Base-by-base conservation (phyloP, 2,888 invertebrate genomes). In the Pollenia griseotomentosa region DNA sequence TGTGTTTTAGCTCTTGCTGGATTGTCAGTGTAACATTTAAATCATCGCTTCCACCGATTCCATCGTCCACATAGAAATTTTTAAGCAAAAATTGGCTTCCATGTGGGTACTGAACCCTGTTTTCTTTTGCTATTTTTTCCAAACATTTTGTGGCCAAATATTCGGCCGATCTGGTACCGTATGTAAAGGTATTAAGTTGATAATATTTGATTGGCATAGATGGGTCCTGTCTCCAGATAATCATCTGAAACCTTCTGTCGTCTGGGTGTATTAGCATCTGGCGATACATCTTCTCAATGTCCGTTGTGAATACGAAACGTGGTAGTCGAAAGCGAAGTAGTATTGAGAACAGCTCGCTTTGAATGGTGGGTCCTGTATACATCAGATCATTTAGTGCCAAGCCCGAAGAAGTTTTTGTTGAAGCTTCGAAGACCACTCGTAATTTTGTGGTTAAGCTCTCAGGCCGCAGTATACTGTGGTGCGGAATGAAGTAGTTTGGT, bases 381-480 rank as follows among this genome's bases (percentile, higher is more conserved):
- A 55, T 55, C 19, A 55, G 16, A 10, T 55, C 9, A 55, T 55
- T 55, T 9, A 19, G 55, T 14, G 55, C n/a, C 1, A 55, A n/a
- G 55, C 19, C 19, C n/a, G 55, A 1, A 23, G 1, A 4, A 55
- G 55, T 55, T 55, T 19, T 16, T n/a, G 55, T 55, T 16, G 55
- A 55, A 9, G 55, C 55, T 8, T 55, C 55, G 16, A 23, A 23
- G n/a, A 55, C 55, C 8, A 16, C 55, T 16, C 55, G n/a, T 16
- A 55, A 55, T 55, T 55, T 55, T 70, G 42, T 70, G 6, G 53
- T 53, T 70, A 53, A 11, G 51, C 70, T 70, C 14, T 53, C 70
- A 14, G 55, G 55, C 4, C 55, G 55, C n/a, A 19, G 16, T 55
- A 55, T 16, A 55, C 55, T 55, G 9, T 55, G 70, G 70, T 55